Evolutionary conservation across 2,888 invertebrate species (phyloP).

Genomic region (Andrena marginata): DNA sequence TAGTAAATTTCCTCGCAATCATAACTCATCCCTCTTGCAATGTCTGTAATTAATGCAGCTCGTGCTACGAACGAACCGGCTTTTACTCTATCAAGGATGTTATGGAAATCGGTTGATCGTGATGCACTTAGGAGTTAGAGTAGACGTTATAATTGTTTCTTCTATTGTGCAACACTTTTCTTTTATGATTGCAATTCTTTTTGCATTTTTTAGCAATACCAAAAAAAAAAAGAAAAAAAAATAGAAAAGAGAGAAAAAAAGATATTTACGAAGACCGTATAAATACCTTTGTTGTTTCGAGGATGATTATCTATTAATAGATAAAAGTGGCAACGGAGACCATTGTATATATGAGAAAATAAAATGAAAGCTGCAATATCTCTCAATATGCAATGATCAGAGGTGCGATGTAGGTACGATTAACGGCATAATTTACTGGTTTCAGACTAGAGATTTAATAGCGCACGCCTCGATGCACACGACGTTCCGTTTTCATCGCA

Average conservation of each 20-base stretch:
- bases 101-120: constrained; percentile 33
- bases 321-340: constrained; percentile 36
- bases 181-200: constrained; percentile 37
- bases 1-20: constrained; percentile 41
- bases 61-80: constrained; percentile 21
- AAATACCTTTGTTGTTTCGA: constrained; percentile 39
- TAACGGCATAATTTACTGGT: constrained; percentile 5
- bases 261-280: constrained; percentile 20
- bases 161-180: constrained; percentile 32
- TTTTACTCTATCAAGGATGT: constrained; percentile 35
- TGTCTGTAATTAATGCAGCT: constrained; percentile 32
- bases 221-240: constrained; percentile 18
- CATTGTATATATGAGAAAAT: constrained; percentile 49
- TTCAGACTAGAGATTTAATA: constrained; percentile 16
- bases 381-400: constrained; percentile 23
- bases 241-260: not conserved
- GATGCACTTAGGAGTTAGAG: constrained; percentile 36
- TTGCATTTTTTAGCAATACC: constrained; percentile 26
- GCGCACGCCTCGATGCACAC: not conserved
- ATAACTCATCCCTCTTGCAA: constrained; percentile 36
- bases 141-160: constrained; percentile 46
- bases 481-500: constrained; percentile 58
- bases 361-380: constrained; percentile 35
- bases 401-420: not conserved
- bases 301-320: constrained; percentile 27